A percentile compares a stretch with the other conserved stretches of the same genome.
Conservation (phyloP, 2,797 vertebrate species). For the Hemitrygon akajei region DNA sequence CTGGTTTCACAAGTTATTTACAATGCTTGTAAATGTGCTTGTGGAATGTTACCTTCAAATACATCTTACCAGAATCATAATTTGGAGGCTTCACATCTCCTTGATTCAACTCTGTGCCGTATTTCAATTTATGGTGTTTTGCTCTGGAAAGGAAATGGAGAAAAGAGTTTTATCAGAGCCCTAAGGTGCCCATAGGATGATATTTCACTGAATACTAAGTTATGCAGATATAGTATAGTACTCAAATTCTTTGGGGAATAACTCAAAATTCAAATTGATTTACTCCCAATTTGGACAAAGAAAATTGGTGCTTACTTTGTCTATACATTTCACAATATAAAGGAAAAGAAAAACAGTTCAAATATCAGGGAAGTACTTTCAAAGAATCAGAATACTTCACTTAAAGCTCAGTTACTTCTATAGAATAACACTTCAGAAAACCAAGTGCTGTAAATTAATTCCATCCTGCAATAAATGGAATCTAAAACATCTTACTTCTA, state of each 20-base stretch:
- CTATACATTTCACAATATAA: neutral
- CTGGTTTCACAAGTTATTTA: neutral
- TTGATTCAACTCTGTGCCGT: slow-evolving; percentile 94
- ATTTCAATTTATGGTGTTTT: slow-evolving; percentile 98
- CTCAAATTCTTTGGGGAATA: neutral
- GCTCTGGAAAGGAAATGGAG: slow-evolving; percentile 63
- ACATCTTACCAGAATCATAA: slow-evolving; percentile 91
- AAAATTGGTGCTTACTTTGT: neutral
- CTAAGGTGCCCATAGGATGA: no score
- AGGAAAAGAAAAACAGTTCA: neutral
- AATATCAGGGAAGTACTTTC: neutral
- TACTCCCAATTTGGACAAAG: neutral
- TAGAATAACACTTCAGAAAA: neutral
- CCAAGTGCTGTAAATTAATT: neutral
- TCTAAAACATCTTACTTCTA: neutral
- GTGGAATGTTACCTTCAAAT: neutral
- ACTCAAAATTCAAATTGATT: neutral
- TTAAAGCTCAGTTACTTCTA: neutral
- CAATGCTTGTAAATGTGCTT: neutral
- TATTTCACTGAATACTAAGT: neutral
- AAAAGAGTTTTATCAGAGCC: neutral
- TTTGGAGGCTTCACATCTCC: slow-evolving; percentile 96
- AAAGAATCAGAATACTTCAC: neutral
- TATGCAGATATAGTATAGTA: neutral
- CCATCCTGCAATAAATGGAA: neutral